phyloP scores from a whole-genome alignment of 92 coral and sea anemone species.

The Ricordea florida region DNA sequence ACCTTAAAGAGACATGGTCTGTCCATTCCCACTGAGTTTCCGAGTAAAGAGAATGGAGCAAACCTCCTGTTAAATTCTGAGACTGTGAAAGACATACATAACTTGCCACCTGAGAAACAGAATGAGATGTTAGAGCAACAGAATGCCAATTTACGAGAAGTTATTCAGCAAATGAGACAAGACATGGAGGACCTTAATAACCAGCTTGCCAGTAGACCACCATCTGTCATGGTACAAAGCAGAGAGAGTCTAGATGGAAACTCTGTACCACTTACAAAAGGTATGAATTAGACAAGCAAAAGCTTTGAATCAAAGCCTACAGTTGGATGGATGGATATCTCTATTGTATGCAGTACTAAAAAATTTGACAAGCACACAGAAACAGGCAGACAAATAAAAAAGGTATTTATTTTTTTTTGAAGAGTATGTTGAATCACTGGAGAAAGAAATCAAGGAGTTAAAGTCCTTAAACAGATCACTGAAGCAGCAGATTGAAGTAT shows the following conservation, averaged over 20 bases:
- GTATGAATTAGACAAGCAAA: conserved; percentile 26
- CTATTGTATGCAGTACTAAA: too few relatives aligned
- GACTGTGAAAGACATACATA: conserved; percentile 9
- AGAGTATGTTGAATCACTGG: conserved; percentile 92
- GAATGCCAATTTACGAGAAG: conserved; percentile 76
- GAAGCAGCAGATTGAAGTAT: conserved; percentile 60
- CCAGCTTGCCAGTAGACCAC: conserved; percentile 74
- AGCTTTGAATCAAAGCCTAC: too few relatives aligned
- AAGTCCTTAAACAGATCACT: conserved; percentile 85
- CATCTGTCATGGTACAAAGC: conserved; percentile 56
- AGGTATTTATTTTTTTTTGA: background rate
- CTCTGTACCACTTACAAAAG: conserved; percentile 75
- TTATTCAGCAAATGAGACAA: conserved; percentile 91
- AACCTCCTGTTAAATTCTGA: background rate
- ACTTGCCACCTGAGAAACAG: conserved; percentile 35
- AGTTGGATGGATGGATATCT: too few relatives aligned
- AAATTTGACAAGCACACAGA: too few relatives aligned
- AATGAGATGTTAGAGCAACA: conserved; percentile 52
- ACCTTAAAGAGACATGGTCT: conserved; percentile 95
- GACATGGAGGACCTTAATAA: conserved; percentile 91
- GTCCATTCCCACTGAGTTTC: conserved; percentile 79
- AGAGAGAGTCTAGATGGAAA: conserved; percentile 37
- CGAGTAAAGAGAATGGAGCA: conserved; percentile 54
- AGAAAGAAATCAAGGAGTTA: conserved; percentile 80
- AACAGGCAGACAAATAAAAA: too few relatives aligned